A percentile compares a stretch with the other conserved stretches of the same genome.
Conservation (phyloP, 1,140 invertebrate genomes). For the Polyergus mexicanus region DNA sequence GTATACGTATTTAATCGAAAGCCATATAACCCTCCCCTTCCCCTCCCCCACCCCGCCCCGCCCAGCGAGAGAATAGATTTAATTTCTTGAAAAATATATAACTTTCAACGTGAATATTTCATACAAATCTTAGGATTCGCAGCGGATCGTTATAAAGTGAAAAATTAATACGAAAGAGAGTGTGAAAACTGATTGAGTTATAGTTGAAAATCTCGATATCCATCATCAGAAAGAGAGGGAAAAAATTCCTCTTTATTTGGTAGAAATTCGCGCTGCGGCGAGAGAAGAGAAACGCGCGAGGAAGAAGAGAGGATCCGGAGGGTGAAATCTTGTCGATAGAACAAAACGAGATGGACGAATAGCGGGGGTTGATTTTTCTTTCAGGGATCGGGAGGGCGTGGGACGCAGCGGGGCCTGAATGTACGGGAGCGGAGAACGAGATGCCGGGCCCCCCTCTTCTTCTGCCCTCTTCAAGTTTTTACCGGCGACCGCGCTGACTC, state of each 20-base stretch:
- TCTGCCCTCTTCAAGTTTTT: slow-evolving; percentile 76
- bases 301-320: slow-evolving; percentile 5
- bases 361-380: slow-evolving; percentile 77
- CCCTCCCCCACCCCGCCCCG: too few species aligned
- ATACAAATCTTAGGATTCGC: neutral
- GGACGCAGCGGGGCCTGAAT: slow-evolving; percentile 62
- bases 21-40: neutral
- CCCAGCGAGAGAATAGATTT: neutral
- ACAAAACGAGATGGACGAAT: slow-evolving; percentile 5
- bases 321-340: slow-evolving; percentile 31
- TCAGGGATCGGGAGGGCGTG: slow-evolving; percentile 73
- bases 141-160: neutral
- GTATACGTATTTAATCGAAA: slow-evolving; percentile 20
- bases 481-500: slow-evolving; percentile 71
- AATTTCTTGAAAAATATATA: neutral
- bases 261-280: slow-evolving; percentile 23
- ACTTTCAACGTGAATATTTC: neutral
- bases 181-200: slow-evolving; percentile 28
- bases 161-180: neutral
- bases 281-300: neutral
- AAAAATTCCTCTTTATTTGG: slow-evolving; percentile 24
- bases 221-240: neutral
- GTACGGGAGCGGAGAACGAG: slow-evolving; percentile 67
- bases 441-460: slow-evolving; percentile 23
- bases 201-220: slow-evolving; percentile 41